A percentile compares a stretch with the other conserved stretches of the same genome.
These are phyloP conservation scores for Eciton burchellii DNA, from an alignment of 1,140 invertebrate genomes.

Conservation along the genomic window DNA sequence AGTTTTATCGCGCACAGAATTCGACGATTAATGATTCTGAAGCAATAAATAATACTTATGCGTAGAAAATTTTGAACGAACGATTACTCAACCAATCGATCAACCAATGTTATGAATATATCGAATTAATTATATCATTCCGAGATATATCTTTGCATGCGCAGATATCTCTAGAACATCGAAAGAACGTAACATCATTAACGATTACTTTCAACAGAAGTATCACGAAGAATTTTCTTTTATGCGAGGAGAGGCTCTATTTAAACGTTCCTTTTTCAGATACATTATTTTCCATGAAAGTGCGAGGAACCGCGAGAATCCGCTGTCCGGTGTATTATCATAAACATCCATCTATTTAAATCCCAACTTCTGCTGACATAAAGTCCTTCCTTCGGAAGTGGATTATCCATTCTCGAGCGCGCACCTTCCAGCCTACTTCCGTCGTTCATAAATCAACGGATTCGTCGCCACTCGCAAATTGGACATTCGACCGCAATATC, in stretches of 20 bases:
- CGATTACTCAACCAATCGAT: slow-evolving; percentile 13
- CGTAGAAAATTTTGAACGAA: neutral
- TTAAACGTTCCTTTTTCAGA: neutral
- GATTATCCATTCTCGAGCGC: slow-evolving; percentile 49
- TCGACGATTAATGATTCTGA: slow-evolving; percentile 42
- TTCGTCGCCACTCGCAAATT: slow-evolving; percentile 68
- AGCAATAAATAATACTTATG: slow-evolving; percentile 12
- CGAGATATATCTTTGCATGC: neutral
- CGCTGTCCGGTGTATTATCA: slow-evolving; percentile 12
- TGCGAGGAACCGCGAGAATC: neutral
- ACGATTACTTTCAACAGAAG: neutral
- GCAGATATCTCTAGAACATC: neutral
- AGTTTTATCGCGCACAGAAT: slow-evolving; percentile 39
- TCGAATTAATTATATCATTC: slow-evolving; percentile 5
- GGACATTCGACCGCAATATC: slow-evolving; percentile 69
- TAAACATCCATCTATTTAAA: slow-evolving; percentile 40
- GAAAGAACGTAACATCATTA: slow-evolving; percentile 18
- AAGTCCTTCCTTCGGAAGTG: slow-evolving; percentile 40
- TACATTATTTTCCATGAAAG: slow-evolving; percentile 2
- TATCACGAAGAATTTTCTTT: neutral
- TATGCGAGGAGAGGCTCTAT: neutral
- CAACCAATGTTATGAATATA: slow-evolving; percentile 15
- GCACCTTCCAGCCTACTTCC: neutral
- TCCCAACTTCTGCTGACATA: slow-evolving; percentile 39
- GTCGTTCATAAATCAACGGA: slow-evolving; percentile 66